phyloP scores from a whole-genome alignment of 1,140 invertebrate species.

The Drosophila asahinai region DNA sequence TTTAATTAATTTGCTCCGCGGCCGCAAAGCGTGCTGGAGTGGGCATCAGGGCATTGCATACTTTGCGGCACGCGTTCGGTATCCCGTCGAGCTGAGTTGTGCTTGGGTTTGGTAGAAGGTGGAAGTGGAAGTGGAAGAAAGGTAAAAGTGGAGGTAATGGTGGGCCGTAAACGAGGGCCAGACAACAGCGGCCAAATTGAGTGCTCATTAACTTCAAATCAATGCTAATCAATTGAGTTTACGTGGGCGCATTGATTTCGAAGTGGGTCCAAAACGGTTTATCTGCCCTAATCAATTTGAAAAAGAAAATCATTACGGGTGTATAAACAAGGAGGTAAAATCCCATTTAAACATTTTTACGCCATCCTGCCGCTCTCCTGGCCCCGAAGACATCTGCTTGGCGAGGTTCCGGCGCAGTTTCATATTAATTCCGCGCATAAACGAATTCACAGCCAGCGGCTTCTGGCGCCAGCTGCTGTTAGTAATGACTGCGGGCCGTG shows the following conservation, averaged over 20 bases:
- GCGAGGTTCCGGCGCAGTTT: constrained; percentile 18
- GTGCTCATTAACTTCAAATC: constrained; percentile 75
- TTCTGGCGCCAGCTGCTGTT: constrained; percentile 30
- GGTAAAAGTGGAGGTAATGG: constrained; percentile 1
- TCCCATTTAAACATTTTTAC: not conserved
- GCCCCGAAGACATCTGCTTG: not conserved
- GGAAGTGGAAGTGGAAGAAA: not conserved
- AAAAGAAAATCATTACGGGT: not conserved
- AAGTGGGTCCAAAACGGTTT: constrained; percentile 10
- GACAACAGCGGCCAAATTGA: constrained; percentile 53
- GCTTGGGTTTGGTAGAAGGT: too few relatives aligned
- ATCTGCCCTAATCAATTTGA: not conserved
- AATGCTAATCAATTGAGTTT: constrained; percentile 72
- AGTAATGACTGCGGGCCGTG: constrained; percentile 53
- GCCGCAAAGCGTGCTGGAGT: constrained; percentile 48
- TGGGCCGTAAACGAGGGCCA: constrained; percentile 12
- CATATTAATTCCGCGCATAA: constrained; percentile 50
- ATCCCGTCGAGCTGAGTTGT: constrained; percentile 11
- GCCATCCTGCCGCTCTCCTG: not conserved
- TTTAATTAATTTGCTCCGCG: constrained; percentile 75
- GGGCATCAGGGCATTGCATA: constrained; percentile 58
- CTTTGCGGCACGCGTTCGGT: constrained; percentile 58
- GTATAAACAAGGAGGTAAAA: not conserved
- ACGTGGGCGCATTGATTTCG: constrained; percentile 6
- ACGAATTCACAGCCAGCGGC: constrained; percentile 59